These are phyloP conservation scores for Calidris pugnax DNA, from an alignment of 2,113 vertebrate species.

Conservation along the genomic window DNA sequence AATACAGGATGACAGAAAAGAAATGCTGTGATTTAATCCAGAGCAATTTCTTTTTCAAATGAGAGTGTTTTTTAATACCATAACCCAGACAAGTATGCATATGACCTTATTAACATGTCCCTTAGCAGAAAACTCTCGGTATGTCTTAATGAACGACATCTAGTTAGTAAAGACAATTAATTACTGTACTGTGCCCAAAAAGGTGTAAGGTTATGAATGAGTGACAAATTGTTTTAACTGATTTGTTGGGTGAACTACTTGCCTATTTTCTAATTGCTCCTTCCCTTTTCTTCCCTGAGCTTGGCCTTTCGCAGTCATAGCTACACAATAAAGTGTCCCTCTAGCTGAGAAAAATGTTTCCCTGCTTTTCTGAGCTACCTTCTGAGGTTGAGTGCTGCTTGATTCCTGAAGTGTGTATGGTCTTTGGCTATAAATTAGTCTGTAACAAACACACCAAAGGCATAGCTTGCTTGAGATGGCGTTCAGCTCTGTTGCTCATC, in stretches of 20 bases:
- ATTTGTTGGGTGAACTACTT: neutral
- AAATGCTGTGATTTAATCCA: neutral
- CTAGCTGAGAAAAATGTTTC: neutral
- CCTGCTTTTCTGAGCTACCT: neutral
- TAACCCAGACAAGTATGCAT: neutral
- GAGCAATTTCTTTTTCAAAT: neutral
- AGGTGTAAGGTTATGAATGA: neutral
- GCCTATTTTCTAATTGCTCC: neutral
- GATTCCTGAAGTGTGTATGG: neutral
- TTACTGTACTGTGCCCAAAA: neutral
- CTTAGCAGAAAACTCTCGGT: neutral
- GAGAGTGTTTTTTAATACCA: neutral
- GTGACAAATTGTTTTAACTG: neutral
- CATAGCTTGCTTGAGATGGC: neutral
- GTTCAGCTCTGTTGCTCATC: neutral
- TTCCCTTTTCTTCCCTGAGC: neutral
- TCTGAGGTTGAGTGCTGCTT: neutral
- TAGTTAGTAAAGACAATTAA: neutral
- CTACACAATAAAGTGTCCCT: neutral
- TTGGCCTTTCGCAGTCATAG: accelerated
- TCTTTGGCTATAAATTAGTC: neutral
- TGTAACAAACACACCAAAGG: neutral
- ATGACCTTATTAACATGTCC: neutral
- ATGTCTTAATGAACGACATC: neutral
- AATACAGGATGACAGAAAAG: neutral